Base-by-base conservation (phyloP, 2,888 invertebrate species). In the Rhorus exstirpatorius region DNA sequence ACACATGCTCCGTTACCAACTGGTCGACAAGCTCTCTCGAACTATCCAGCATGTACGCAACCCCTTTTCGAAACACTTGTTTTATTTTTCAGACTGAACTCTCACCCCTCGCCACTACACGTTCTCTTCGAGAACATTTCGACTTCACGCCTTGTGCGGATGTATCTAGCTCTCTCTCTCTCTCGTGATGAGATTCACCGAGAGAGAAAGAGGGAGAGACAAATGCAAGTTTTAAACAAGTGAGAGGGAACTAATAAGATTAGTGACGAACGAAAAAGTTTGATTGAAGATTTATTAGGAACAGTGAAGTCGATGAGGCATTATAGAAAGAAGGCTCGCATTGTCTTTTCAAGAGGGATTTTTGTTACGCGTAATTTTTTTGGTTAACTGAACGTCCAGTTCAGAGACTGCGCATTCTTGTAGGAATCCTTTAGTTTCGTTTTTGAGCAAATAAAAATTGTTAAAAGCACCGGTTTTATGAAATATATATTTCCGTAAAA, bases 1-100 rank as follows among this genome's bases (percentile, higher is more conserved):
- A 49, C 75, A 58, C 58, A 49, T 70, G 70, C 70, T 63, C 58
- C 51, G 77, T 79, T 75, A 65, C 82, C 75, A 78, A 67, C 67
- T 67, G 61, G 31, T 72, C 77, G 77, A 78, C 78, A 78, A 71
- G 67, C 72, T 74, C 58, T 70, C 53, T 14, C 12, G n/a, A n/a
- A n/a, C 55, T 19, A 31, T 46, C n/a, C 19, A 26, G 61, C 26
- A 41, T 21, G 10, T 6, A 21, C 7, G 38, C 46, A 6, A 44
- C 46, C 71, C 65, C 31, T 31, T 24, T 55, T 46, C 17, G 6
- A 8, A 51, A 67, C 67, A 51, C 38, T 71, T 58, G 71, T 78
- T 75, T 79, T 82, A 53, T 70, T 82, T 79, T 76, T 76, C 71
- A 26, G 46, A 24, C 61, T 31, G 31, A 74, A 63, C 68, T 61